Evolutionary conservation across 2,888 invertebrate species (phyloP).

Genomic region (Pemphredon lugubris): DNA sequence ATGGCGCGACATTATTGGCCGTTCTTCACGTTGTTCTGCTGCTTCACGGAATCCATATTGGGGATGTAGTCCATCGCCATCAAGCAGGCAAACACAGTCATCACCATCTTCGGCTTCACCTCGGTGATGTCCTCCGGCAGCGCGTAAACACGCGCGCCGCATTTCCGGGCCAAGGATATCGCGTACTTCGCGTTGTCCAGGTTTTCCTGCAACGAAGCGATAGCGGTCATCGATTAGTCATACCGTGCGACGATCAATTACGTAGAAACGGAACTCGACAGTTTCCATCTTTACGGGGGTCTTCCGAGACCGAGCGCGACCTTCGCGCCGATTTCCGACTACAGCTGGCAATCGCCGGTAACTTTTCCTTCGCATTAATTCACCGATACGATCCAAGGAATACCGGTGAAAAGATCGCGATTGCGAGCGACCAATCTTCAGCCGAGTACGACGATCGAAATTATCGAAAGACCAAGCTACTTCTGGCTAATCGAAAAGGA

Average conservation of each 20-base stretch:
- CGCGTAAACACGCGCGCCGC: constrained; percentile 98
- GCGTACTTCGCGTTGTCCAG: constrained; percentile 99
- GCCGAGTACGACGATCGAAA: no score
- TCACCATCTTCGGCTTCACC: constrained; percentile 99
- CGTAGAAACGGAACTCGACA: background rate
- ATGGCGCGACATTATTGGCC: constrained; percentile 70
- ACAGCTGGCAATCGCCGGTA: background rate
- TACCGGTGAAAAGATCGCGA: no score
- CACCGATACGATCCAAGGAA: no score
- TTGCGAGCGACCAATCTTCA: no score
- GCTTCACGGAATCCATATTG: constrained; percentile 86
- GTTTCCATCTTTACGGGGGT: background rate
- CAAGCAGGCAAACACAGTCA: constrained; percentile 99
- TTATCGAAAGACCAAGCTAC: no score
- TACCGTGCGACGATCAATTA: constrained; percentile 6
- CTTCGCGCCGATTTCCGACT: background rate
- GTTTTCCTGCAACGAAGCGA: constrained; percentile 88
- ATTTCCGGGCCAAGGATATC: constrained; percentile 98
- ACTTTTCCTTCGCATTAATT: no score
- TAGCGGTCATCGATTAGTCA: constrained; percentile 30
- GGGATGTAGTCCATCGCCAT: constrained; percentile 99
- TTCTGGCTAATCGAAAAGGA: no score
- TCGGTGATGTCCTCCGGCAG: constrained; percentile 99
- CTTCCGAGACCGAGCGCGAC: background rate
- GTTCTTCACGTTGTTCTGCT: constrained; percentile 73